Evolutionary conservation across 2,113 vertebrate genomes (phyloP).

Genomic region (Amphiprion percula): DNA sequence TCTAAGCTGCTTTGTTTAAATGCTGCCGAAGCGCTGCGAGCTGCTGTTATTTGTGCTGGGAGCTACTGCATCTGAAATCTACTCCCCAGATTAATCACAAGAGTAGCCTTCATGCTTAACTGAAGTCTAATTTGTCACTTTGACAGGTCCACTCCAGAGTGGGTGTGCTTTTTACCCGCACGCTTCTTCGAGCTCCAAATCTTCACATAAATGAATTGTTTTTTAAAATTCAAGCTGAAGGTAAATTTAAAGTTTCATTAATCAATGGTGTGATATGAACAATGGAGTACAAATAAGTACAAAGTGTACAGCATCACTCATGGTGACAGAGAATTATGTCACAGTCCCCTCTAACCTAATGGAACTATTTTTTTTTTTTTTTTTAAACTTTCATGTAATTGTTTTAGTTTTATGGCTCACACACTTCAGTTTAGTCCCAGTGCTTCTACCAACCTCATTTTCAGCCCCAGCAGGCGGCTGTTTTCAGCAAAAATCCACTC

Average conservation of each 20-base stretch:
- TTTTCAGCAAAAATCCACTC: too few relatives aligned
- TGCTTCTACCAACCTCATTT: neutral
- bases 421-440: too few relatives aligned
- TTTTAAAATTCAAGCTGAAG: neutral
- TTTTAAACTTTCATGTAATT: too few relatives aligned
- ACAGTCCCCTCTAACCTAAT: too few relatives aligned
- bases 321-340: neutral
- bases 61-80: slow-evolving; percentile 58
- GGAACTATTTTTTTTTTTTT: too few relatives aligned
- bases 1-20: slow-evolving; percentile 81
- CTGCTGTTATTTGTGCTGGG: slow-evolving; percentile 58
- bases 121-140: slow-evolving; percentile 43
- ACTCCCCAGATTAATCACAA: slow-evolving; percentile 54
- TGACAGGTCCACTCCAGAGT: neutral
- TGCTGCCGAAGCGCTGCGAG: slow-evolving; percentile 55
- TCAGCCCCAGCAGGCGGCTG: neutral
- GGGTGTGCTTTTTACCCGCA: slow-evolving; percentile 10
- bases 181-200: neutral
- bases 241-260: neutral
- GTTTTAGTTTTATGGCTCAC: too few relatives aligned
- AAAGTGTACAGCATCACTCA: neutral
- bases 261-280: neutral
- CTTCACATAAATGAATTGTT: neutral
- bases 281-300: neutral
- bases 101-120: slow-evolving; percentile 35